Evolutionary conservation across 2,888 invertebrate species (phyloP).

Genomic region (Ceratothoa steindachneri): DNA sequence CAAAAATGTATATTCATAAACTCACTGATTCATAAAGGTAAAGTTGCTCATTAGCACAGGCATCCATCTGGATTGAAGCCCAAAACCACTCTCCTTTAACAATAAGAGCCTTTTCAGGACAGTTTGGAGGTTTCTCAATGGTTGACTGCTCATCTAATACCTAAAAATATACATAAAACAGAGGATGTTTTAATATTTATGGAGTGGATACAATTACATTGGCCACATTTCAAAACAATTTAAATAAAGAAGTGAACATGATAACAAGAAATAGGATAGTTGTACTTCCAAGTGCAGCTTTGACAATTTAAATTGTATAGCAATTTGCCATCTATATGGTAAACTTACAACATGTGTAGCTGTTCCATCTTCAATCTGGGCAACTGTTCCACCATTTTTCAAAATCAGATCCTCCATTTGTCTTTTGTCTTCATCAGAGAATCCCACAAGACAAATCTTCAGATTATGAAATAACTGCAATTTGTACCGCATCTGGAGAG

Average conservation of each 20-base stretch:
- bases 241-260: too few relatives aligned
- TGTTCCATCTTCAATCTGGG: constrained; percentile 68
- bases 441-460: constrained; percentile 81
- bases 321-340: too few relatives aligned
- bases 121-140: constrained; percentile 63
- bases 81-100: constrained; percentile 97
- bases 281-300: too few relatives aligned
- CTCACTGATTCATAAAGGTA: constrained; percentile 77
- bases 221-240: too few relatives aligned
- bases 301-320: too few relatives aligned
- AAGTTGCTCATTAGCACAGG: constrained; percentile 83
- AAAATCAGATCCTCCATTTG: constrained; percentile 87
- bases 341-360: constrained; percentile 85
- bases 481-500: constrained; percentile 56
- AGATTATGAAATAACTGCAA: constrained; percentile 83
- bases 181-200: neutral
- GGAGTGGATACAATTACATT: too few relatives aligned
- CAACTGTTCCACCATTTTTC: constrained; percentile 74
- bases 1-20: too few relatives aligned
- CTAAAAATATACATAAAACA: constrained; percentile 55
- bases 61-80: constrained; percentile 94
- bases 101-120: constrained; percentile 65
- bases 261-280: too few relatives aligned
- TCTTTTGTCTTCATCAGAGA: constrained; percentile 79
- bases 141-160: constrained; percentile 78